phyloP scores from a whole-genome alignment of 1,140 invertebrate genomes.

The Penaeus japonicus region DNA sequence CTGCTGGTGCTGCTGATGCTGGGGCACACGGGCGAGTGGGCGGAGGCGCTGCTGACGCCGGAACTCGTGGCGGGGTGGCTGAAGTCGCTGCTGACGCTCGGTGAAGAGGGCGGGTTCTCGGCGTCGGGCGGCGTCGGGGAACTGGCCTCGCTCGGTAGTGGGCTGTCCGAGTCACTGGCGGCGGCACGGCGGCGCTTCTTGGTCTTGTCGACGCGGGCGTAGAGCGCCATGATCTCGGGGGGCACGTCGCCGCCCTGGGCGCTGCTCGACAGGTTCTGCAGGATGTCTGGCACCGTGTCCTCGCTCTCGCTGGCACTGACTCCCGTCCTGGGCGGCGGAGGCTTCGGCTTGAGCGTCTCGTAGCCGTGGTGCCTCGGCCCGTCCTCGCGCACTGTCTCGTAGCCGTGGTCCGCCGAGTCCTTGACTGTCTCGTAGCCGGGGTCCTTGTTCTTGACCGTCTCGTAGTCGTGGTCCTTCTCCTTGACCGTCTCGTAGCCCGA shows the following conservation, averaged over 20 bases:
- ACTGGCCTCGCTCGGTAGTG: neutral
- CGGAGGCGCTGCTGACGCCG: neutral
- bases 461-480: constrained; percentile 21
- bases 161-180: neutral
- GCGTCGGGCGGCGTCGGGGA: neutral
- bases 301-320: neutral
- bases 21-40: constrained; percentile 9
- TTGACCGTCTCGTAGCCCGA: constrained; percentile 40
- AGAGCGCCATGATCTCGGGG: constrained; percentile 57
- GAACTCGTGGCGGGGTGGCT: neutral
- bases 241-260: constrained; percentile 26
- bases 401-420: constrained; percentile 30
- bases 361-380: constrained; percentile 19
- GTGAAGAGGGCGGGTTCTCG: neutral
- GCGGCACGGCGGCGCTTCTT: constrained; percentile 39
- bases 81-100: neutral
- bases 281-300: constrained; percentile 52
- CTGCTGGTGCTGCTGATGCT: constrained; percentile 7
- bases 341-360: constrained; percentile 45
- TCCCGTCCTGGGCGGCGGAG: constrained; percentile 8
- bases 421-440: constrained; percentile 51
- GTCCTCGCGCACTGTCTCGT: constrained; percentile 33
- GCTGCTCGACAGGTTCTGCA: constrained; percentile 33
- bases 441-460: constrained; percentile 43
- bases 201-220: constrained; percentile 58